Base-by-base conservation (phyloP, 2,888 invertebrate genomes). In the Drosophila mulleri region DNA sequence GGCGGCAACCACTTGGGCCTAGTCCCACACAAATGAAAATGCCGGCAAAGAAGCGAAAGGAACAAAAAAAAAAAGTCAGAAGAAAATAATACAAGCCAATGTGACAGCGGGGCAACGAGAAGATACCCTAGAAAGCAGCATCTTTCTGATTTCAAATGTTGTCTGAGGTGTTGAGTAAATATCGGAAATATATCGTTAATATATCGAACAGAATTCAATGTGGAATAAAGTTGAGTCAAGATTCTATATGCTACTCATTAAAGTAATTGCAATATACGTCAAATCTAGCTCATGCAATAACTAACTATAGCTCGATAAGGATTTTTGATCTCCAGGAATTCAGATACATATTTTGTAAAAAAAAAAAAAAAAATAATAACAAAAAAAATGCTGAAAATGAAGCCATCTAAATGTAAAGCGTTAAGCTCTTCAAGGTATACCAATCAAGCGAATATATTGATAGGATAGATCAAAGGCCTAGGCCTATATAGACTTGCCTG, bases 1-100 rank as follows among this genome's bases (percentile, higher is more conserved):
- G 68, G 63, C 80, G 76, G 68, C 67, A 77, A 80, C 83, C 88
- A 88, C 86, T 86, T 86, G 82, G 77, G 83, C 80, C 78, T 84
- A 84, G 83, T 70, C 75, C 64, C 77, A 67, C 80, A 66, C 67
- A 77, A 79, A 81, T 81, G 78, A 81, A 81, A 79, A 77, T 70
- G 67, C 62, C 64, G 48, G 26, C 70, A 64, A 50, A 37, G 53
- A 58, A 50, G 58, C n/a, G 60, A 44, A 54, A 23, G 53, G n/a
- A 78, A 23, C 20, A 23, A 23, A 66, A 65, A 63, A 57, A 37
- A 39, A 16, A 6, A 5, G 5, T 37, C 52, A 32, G 41, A 29
- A 39, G 41, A 26, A 39, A 45, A 26, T 29, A 26, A n/a, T n/a
- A 53, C 16, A 11, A 1, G 32, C 18, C n/a, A 32, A 12, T 3